Base-by-base conservation (phyloP, 2,797 vertebrate genomes). In the Dendrocincla fuliginosa region DNA sequence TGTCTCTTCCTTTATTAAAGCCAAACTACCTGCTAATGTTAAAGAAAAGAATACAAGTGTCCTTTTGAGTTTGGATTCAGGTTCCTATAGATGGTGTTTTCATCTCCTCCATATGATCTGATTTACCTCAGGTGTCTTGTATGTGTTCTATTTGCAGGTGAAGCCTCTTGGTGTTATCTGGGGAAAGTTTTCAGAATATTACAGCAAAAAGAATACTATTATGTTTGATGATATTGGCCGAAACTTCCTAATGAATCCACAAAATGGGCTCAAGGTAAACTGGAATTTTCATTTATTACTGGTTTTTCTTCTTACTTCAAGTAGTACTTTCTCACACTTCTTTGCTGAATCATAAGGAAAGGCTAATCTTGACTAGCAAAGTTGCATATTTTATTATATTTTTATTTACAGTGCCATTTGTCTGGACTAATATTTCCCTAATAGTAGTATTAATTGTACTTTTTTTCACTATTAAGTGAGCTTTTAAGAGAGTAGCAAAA, bases 161-260 rank as follows among this genome's bases (percentile, higher is more conserved):
- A 99, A 99, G 95, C 99, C 99, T 47, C 98, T 99, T 84, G 99
- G 99, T 59, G 99, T 99, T 83, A 99, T 99, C 91, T 99, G 99
- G 99, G 99, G 99, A 64, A 99, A 99, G 97, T 99, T 99, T 89
- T 98, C 98, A 13, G 99, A 99, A 25, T 99, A 99, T 97, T 99
- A 99, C 98, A 99, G 97, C 97, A 99, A 98, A 97, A 99, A 99
- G 97, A 99, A 99, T 97, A 99, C 99, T 44, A 99, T 99, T 83
- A 99, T 99, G 99, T 99, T 99, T 97, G 99, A 99, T 90, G 99
- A 99, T 97, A 99, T 99, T 25, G 99, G 99, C 87, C 98, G 99
- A 94, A 99, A 99, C 98, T 99, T 99, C 97, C 98, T 99, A 71
- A 99, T 99, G 99, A 99, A 99, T 96, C 99, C 99, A 92, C 99